Base-by-base conservation (phyloP, 1,140 invertebrate species). In the Medauroidea extradentata region DNA sequence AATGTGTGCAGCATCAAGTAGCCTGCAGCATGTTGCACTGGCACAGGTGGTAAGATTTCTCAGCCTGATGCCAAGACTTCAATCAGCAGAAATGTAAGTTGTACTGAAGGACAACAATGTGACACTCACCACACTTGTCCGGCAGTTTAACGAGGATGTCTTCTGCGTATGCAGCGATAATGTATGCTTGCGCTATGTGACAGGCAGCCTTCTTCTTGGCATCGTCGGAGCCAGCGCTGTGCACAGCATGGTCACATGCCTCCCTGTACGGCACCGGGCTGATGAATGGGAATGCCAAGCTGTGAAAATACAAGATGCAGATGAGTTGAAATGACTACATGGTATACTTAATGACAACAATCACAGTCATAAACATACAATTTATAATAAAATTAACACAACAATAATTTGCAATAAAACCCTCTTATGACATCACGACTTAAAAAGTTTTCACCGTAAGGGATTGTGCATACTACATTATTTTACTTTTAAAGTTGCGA, bases 221-320 rank as follows among this genome's bases (percentile, higher is more conserved):
- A 41, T 77, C 57, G 11, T 48, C 23, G 8, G 49, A 27, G 3
- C 18, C 73, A 18, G 78, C 73, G 2, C 70, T 69, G 16, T 72
- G 69, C 1, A 79, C 71, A 1, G 85, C 79, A 66, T 83, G 79
- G 63, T 87, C 82, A 64, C 88, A 91, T 19, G 83, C 84, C 65
- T 79, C 76, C 63, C 85, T 85, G 71, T 72, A 81, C 27, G 55
- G 51, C 43, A 61, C 59, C 25, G 75, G 71, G 57, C 73, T 70
- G 0, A 76, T 69, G 42, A 73, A 75, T 56, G 73, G 71, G 66
- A 77, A 78, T 65, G 75, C 78, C 2, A 64, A 49, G 24, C 75
- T 77, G 46, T 43, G 71, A 67, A 48, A 50, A n/a, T n/a, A n/a
- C n/a, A n/a, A n/a, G n/a, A n/a, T n/a, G n/a, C n/a, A n/a, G n/a